A percentile compares a stretch with the other conserved stretches of the same genome.
phyloP scores from a whole-genome alignment of 2,888 invertebrate species.

The Sepioteuthis lessoniana region DNA sequence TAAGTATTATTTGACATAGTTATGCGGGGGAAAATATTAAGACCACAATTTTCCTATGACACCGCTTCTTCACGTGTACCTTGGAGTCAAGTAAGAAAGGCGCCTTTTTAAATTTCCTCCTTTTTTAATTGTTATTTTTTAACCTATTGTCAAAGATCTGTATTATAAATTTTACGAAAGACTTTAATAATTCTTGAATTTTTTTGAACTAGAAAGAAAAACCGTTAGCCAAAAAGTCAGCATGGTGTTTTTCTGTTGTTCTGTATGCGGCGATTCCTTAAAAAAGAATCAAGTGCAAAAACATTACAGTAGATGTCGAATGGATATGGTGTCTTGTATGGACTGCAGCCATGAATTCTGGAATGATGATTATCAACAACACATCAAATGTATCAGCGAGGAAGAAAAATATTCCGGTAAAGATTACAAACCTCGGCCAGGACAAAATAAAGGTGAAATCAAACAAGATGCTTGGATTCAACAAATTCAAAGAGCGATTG shows the following conservation, averaged over 20 bases:
- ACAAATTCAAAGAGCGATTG: slow-evolving; percentile 80
- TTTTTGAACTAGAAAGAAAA: neutral
- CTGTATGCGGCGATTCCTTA: slow-evolving; percentile 90
- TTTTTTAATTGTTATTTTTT: neutral
- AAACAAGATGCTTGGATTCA: slow-evolving; percentile 91
- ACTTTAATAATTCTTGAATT: neutral
- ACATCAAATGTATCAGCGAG: slow-evolving; percentile 90
- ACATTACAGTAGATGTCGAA: slow-evolving; percentile 84
- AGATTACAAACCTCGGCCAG: slow-evolving; percentile 81
- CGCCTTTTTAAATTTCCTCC: no score
- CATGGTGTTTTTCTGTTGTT: slow-evolving; percentile 97
- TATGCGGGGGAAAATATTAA: no score
- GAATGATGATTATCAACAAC: slow-evolving; percentile 84
- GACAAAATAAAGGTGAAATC: slow-evolving; percentile 86
- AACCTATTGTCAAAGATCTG: neutral
- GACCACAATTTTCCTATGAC: no score
- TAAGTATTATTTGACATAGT: no score
- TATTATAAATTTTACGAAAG: neutral
- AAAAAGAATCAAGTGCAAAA: slow-evolving; percentile 94
- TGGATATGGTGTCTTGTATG: slow-evolving; percentile 88
- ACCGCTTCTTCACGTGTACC: no score
- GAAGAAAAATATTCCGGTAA: slow-evolving; percentile 91
- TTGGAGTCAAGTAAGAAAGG: neutral
- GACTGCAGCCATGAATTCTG: slow-evolving; percentile 88
- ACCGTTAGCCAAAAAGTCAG: neutral